Evolutionary conservation across 2,113 vertebrate species (phyloP).

Genomic region (Ursus arctos): DNA sequence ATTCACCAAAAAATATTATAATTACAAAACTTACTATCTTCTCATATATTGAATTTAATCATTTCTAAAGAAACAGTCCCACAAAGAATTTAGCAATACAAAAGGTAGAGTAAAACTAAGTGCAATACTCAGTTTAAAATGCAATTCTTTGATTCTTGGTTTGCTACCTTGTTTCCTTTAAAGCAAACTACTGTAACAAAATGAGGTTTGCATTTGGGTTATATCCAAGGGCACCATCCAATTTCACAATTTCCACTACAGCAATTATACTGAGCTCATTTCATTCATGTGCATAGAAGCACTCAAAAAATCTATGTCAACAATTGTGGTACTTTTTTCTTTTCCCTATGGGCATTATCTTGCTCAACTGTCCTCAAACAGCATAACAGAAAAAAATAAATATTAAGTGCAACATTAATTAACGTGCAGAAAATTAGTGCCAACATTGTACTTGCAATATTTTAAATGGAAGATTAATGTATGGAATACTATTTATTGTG

Average conservation of each 20-base stretch:
- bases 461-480: background rate
- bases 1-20: background rate
- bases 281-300: constrained; percentile 14
- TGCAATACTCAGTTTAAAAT: constrained; percentile 15
- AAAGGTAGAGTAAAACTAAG: constrained; percentile 46
- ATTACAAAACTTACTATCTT: constrained; percentile 29
- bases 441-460: background rate
- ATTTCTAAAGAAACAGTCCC: constrained; percentile 15
- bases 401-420: constrained; percentile 35
- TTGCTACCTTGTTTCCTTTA: background rate
- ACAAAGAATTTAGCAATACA: constrained; percentile 11
- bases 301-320: constrained; percentile 47
- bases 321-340: background rate
- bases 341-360: background rate
- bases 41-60: background rate
- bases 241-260: constrained; percentile 48
- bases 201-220: constrained; percentile 58
- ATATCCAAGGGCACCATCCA: constrained; percentile 40
- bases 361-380: constrained; percentile 38
- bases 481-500: background rate
- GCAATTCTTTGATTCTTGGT: background rate
- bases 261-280: constrained; percentile 63
- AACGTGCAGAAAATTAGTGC: background rate
- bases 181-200: constrained; percentile 22
- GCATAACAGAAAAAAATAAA: background rate